A percentile compares a stretch with the other conserved stretches of the same genome.
phyloP scores from a whole-genome alignment of 1,140 invertebrate genomes.

The Odontomachus brunneus region DNA sequence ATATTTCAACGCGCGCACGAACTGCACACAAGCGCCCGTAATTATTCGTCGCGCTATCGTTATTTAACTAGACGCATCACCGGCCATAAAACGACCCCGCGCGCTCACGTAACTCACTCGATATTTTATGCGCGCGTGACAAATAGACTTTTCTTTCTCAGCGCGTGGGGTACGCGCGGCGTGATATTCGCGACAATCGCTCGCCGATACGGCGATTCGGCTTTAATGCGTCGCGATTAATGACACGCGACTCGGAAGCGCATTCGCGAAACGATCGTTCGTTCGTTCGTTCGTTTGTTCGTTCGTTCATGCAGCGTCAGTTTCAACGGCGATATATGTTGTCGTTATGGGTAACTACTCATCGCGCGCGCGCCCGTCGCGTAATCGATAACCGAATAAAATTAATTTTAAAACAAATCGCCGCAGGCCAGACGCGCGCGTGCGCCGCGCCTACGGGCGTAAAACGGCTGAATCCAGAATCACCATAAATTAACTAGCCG shows the following conservation, averaged over 20 bases:
- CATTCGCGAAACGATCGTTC: constrained; percentile 36
- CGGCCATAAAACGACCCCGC: constrained; percentile 45
- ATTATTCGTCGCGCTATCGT: constrained; percentile 60
- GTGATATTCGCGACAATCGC: constrained; percentile 51
- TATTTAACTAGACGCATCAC: constrained; percentile 57
- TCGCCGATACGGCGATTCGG: constrained; percentile 43
- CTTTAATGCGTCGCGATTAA: constrained; percentile 53
- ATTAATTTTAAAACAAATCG: constrained; percentile 52
- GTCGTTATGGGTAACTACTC: not conserved
- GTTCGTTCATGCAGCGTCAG: constrained; percentile 15
- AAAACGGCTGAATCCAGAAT: constrained; percentile 31
- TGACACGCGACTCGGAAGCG: constrained; percentile 49
- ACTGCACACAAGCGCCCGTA: constrained; percentile 20
- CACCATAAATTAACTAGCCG: constrained; percentile 25
- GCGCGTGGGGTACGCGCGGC: constrained; percentile 19
- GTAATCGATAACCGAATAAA: constrained; percentile 51
- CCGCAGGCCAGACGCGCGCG: no score
- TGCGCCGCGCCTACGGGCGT: not conserved
- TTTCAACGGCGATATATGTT: constrained; percentile 22
- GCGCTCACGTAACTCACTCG: constrained; percentile 38
- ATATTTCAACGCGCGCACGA: constrained; percentile 43
- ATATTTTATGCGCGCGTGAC: constrained; percentile 52
- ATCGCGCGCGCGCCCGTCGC: constrained; percentile 8
- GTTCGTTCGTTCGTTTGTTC: not conserved
- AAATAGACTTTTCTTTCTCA: constrained; percentile 41